Percentiles rank a stretch among this genome's conserved stretches.
These are phyloP conservation scores for Sternarchorhynchus goeldii DNA, from an alignment of 2,797 vertebrate species.

Conservation along the genomic window DNA sequence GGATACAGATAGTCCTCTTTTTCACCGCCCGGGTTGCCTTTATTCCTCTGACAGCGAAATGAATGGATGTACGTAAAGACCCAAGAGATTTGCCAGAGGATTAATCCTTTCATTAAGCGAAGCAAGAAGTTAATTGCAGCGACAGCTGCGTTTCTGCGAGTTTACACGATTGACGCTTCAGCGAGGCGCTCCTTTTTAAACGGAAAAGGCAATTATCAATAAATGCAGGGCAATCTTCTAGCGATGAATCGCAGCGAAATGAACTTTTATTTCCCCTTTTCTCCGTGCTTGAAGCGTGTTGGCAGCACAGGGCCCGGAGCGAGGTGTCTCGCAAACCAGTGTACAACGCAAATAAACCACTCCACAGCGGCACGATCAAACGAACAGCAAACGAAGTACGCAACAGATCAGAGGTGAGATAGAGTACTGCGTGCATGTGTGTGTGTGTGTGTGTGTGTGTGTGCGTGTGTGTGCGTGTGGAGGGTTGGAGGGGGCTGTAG, in stretches of 20 bases:
- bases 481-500: not conserved
- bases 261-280: slow-evolving; percentile 71
- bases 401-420: slow-evolving; percentile 57
- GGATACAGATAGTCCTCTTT: slow-evolving; percentile 75
- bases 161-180: slow-evolving; percentile 75
- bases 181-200: slow-evolving; percentile 71
- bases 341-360: slow-evolving; percentile 73
- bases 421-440: slow-evolving; percentile 21
- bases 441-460: slow-evolving; percentile 15
- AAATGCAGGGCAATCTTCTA: slow-evolving; percentile 78
- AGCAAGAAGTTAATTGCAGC: slow-evolving; percentile 83
- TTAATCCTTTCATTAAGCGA: slow-evolving; percentile 83
- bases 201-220: slow-evolving; percentile 84
- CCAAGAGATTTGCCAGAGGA: slow-evolving; percentile 77
- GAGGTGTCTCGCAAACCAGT: slow-evolving; percentile 60
- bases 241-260: slow-evolving; percentile 77
- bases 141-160: slow-evolving; percentile 80
- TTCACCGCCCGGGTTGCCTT: slow-evolving; percentile 67
- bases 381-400: slow-evolving; percentile 57
- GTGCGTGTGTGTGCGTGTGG: not conserved
- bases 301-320: slow-evolving; percentile 62
- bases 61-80: slow-evolving; percentile 77
- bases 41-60: slow-evolving; percentile 71
- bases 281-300: slow-evolving; percentile 61
- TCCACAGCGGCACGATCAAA: slow-evolving; percentile 60